These are phyloP conservation scores for Sebastes matsubarae DNA, from an alignment of 2,797 vertebrate genomes.

Conservation along the genomic window DNA sequence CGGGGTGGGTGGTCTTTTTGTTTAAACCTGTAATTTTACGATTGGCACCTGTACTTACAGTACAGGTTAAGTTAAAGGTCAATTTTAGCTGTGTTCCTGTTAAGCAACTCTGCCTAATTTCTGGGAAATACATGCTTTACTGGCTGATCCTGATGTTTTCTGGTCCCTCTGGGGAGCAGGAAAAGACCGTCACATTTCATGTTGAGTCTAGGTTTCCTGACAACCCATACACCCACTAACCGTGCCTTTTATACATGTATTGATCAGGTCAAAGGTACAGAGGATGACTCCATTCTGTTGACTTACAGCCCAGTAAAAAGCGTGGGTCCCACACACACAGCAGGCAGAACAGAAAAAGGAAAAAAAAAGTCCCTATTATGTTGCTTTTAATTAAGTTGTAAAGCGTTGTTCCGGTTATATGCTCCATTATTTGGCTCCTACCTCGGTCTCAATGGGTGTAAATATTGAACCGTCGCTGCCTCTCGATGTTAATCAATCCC, in stretches of 20 bases:
- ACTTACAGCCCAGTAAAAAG: conserved; percentile 83
- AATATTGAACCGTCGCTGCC: conserved; percentile 84
- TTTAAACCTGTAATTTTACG: not conserved
- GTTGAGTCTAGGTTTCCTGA: conserved; percentile 12
- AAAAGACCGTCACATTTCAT: not conserved
- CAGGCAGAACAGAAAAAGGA: conserved; percentile 57
- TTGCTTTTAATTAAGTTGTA: conserved; percentile 89
- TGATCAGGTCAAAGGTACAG: conserved; percentile 83
- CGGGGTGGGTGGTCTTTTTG: fast-evolving
- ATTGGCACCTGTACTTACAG: not conserved
- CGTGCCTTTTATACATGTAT: conserved; percentile 83
- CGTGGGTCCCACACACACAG: conserved; percentile 41
- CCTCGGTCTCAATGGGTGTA: conserved; percentile 81
- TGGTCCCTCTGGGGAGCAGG: not conserved
- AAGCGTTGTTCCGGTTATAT: conserved; percentile 77
- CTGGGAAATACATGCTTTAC: not conserved
- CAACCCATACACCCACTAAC: conserved; percentile 8
- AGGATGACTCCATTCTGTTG: conserved; percentile 81
- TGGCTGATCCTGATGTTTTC: not conserved
- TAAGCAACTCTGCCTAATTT: too few relatives aligned
- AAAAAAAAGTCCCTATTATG: conserved; percentile 80
- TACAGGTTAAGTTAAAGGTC: not conserved
- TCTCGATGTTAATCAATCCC: conserved; percentile 87
- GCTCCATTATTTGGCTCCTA: conserved; percentile 84
- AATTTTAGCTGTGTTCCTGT: not conserved